Evolutionary conservation across 2,888 invertebrate genomes (phyloP).

Genomic region (Tineola bisselliella): DNA sequence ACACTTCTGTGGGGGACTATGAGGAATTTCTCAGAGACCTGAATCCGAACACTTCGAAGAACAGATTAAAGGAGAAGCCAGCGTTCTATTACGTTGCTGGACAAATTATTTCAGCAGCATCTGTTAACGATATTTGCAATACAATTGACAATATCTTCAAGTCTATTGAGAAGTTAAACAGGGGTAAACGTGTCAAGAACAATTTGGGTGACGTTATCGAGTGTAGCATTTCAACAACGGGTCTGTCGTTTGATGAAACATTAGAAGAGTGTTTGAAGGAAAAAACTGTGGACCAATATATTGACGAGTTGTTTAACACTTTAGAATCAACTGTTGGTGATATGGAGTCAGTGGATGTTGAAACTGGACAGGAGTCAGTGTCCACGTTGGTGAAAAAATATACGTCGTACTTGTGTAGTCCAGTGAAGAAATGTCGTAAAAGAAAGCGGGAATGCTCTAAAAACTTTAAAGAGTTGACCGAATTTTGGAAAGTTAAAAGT

Average conservation of each 20-base stretch:
- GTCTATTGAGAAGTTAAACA: constrained; percentile 46
- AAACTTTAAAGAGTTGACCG: constrained; percentile 44
- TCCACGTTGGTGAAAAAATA: constrained; percentile 49
- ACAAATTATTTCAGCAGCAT: constrained; percentile 43
- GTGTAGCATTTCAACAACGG: constrained; percentile 44
- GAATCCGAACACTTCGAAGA: constrained; percentile 22
- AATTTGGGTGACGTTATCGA: constrained; percentile 26
- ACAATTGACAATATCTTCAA: constrained; percentile 51
- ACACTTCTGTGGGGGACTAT: constrained; percentile 31
- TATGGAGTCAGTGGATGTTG: constrained; percentile 20
- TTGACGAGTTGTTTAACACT: constrained; percentile 50
- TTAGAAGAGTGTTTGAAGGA: constrained; percentile 19
- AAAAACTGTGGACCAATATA: constrained; percentile 38
- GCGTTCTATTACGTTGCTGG: constrained; percentile 41
- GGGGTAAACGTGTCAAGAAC: constrained; percentile 35
- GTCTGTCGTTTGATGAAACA: constrained; percentile 50
- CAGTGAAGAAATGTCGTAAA: constrained; percentile 32
- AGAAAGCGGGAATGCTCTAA: constrained; percentile 36
- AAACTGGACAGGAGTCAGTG: constrained; percentile 31
- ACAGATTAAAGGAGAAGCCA: constrained; percentile 21
- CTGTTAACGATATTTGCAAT: constrained; percentile 48
- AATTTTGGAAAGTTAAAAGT: constrained; percentile 39
- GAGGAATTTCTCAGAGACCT: constrained; percentile 43
- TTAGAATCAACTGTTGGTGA: constrained; percentile 33
- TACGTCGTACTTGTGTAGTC: constrained; percentile 36